These are phyloP conservation scores for Trachelus iudaicus DNA, from an alignment of 2,888 invertebrate species.

Conservation along the genomic window DNA sequence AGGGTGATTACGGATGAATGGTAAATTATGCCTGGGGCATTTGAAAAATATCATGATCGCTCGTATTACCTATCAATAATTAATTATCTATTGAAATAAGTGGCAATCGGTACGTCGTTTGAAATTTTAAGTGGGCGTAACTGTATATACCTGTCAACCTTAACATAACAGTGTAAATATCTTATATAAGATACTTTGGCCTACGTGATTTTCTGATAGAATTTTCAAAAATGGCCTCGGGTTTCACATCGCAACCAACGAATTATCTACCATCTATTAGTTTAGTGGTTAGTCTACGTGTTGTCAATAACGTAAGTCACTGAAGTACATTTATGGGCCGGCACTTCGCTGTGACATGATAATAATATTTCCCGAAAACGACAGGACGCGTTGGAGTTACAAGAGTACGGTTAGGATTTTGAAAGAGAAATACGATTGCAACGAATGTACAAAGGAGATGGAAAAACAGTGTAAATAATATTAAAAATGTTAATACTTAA, in stretches of 20 bases:
- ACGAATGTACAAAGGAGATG: not conserved
- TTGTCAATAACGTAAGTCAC: not conserved
- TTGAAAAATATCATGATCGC: not conserved
- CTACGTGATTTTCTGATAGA: constrained; percentile 1
- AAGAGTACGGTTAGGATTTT: not conserved
- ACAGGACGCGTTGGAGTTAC: not conserved
- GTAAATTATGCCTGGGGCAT: no score
- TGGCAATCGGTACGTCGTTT: not conserved
- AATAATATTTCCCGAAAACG: not conserved
- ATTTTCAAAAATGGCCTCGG: constrained; percentile 6
- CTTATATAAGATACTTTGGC: not conserved
- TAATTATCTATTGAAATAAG: not conserved
- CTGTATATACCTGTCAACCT: not conserved
- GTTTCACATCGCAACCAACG: constrained; percentile 14
- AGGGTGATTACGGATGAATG: no score
- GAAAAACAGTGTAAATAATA: not conserved
- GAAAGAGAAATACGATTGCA: not conserved
- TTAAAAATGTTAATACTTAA: not conserved
- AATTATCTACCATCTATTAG: constrained; percentile 17
- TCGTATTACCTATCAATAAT: not conserved
- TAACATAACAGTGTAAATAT: not conserved
- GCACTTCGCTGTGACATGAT: not conserved
- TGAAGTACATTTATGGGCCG: not conserved
- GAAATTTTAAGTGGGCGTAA: not conserved
- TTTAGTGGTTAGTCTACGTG: constrained; percentile 4